phyloP scores from a whole-genome alignment of 1,140 invertebrate genomes.

The Cydia splendana region DNA sequence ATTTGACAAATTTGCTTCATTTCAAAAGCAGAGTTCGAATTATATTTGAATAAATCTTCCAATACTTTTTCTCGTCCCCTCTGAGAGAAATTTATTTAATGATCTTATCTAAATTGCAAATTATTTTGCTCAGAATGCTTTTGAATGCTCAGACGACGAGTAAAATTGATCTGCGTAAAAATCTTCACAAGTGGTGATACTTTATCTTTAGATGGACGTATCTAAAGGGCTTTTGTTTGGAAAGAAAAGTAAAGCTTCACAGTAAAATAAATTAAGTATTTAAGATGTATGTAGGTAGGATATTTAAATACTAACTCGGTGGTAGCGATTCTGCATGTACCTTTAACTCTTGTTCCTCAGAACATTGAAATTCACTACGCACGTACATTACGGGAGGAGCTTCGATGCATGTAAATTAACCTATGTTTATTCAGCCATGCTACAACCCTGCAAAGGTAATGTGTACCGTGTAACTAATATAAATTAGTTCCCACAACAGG shows the following conservation, averaged over 20 bases:
- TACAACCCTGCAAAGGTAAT: slow-evolving; percentile 72
- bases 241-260: too few species aligned
- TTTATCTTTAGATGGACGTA: neutral
- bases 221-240: neutral
- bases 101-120: slow-evolving; percentile 22
- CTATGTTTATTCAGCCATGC: slow-evolving; percentile 74
- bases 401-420: slow-evolving; percentile 76
- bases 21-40: neutral
- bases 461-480: slow-evolving; percentile 37
- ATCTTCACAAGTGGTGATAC: neutral
- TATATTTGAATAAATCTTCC: slow-evolving; percentile 2
- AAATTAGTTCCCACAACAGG: slow-evolving; percentile 3
- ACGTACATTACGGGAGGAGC: slow-evolving; percentile 75
- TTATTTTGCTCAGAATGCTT: too few species aligned
- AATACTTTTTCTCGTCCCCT: neutral
- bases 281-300: neutral
- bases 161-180: neutral
- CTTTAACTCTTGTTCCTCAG: slow-evolving; percentile 27
- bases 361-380: slow-evolving; percentile 69
- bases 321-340: slow-evolving; percentile 20
- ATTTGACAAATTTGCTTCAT: neutral
- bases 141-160: slow-evolving; percentile 12
- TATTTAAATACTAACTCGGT: neutral
- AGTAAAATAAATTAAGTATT: too few species aligned
- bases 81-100: neutral